These are phyloP conservation scores for Dascillus cervinus DNA, from an alignment of 2,888 invertebrate genomes.

Conservation along the genomic window DNA sequence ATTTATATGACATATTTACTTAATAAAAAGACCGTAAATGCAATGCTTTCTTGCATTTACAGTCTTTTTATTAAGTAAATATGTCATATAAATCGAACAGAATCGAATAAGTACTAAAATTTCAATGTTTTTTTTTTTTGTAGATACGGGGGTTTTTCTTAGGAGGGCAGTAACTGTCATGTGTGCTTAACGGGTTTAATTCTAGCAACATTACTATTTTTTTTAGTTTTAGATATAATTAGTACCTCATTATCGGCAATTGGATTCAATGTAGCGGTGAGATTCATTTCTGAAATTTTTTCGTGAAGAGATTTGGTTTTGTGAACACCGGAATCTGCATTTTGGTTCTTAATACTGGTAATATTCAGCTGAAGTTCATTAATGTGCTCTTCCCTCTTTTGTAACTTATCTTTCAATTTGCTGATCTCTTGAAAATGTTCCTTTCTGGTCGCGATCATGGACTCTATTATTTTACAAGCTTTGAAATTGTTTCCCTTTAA, in stretches of 20 bases:
- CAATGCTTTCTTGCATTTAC: too few relatives aligned
- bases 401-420: too few relatives aligned
- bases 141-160: too few relatives aligned
- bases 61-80: too few relatives aligned
- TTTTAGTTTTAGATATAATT: slow-evolving; percentile 9
- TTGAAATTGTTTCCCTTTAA: slow-evolving; percentile 39
- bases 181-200: too few relatives aligned
- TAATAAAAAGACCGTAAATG: too few relatives aligned
- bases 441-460: slow-evolving; percentile 34
- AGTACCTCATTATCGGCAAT: slow-evolving; percentile 31
- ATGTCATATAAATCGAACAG: too few relatives aligned
- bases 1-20: too few relatives aligned
- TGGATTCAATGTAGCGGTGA: slow-evolving; percentile 22
- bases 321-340: neutral
- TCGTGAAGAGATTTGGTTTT: slow-evolving; percentile 19
- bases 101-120: too few relatives aligned
- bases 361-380: neutral
- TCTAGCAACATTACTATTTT: slow-evolving; percentile 7
- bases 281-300: slow-evolving; percentile 22
- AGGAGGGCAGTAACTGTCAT: too few relatives aligned
- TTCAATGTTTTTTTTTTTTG: too few relatives aligned
- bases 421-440: slow-evolving; percentile 30
- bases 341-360: neutral
- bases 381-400: slow-evolving; percentile 22
- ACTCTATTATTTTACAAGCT: slow-evolving; percentile 40